Evolutionary conservation across 2,888 invertebrate genomes (phyloP).

Genomic region (Octonoba sinensis): DNA sequence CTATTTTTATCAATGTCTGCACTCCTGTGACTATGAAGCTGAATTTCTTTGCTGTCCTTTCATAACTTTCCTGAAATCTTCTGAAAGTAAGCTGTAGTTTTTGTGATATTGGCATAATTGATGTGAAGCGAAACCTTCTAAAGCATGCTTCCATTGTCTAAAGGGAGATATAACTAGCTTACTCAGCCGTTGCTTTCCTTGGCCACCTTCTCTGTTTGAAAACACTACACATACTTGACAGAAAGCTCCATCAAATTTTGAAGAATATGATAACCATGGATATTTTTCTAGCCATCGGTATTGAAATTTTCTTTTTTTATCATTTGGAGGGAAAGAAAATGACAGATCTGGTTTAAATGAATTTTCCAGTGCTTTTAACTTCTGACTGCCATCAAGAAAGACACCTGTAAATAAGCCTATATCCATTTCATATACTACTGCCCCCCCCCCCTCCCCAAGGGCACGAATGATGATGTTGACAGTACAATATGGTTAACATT

Average conservation of each 20-base stretch:
- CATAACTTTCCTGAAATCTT: constrained; percentile 11
- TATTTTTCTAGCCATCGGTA: background rate
- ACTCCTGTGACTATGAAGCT: background rate
- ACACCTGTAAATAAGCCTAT: no score
- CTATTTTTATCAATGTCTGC: background rate
- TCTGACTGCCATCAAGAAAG: no score
- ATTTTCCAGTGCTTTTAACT: no score
- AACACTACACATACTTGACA: constrained; percentile 20
- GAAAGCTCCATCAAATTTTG: constrained; percentile 8
- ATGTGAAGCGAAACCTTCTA: constrained; percentile 20
- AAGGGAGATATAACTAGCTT: background rate
- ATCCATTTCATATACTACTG: no score
- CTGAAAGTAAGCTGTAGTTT: constrained; percentile 3
- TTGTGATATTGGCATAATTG: constrained; percentile 12
- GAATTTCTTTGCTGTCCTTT: background rate
- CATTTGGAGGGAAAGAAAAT: no score
- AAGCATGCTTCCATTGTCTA: constrained; percentile 9
- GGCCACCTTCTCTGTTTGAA: constrained; percentile 1
- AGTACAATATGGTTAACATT: no score
- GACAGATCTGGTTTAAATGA: no score
- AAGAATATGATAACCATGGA: constrained; percentile 10
- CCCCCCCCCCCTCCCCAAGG: no score
- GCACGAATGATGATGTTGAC: no score
- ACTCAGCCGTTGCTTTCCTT: constrained; percentile 12
- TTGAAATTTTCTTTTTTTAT: constrained; percentile 3